Base-by-base conservation (phyloP, 2,888 invertebrate species). In the Thyatira batis region DNA sequence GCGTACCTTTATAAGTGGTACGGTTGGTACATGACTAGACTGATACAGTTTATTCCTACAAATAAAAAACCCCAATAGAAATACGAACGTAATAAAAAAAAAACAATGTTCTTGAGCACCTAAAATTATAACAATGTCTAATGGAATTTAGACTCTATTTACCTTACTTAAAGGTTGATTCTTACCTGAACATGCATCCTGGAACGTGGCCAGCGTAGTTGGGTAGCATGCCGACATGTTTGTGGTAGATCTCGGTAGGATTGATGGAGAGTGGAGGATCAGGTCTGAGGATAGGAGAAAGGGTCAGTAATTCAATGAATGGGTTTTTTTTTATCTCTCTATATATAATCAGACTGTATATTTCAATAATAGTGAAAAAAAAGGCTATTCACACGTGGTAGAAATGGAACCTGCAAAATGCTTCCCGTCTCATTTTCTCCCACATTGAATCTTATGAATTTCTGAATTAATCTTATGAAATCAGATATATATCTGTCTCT, bases 121-220 rank as follows among this genome's bases (percentile, higher is more conserved):
- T 4, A 4, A 23, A 23, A 23, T 3, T 6, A 23, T 23, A 23
- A 4, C 3, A 23, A 23, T 6, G 6, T 23, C 23, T 23, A 23
- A 23, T 23, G n/a, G n/a, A n/a, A n/a, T n/a, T 43, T 13, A 20
- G 45, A 1, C 0, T 11, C 49, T 30, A 30, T 33, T 48, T 3
- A 20, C 50, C 20, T 43, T 39, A 33, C 0, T 33, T 28, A 39
- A 33, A 48, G 46, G 23, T 4, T 44, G 13, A 20, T 9, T 54
- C 50, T 77, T 78, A 95, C 95, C 95, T 94, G 84, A 95, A 96
- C 68, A 92, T 87, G 54, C 92, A 93, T 17, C 96, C 96, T 0
- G 96, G 96, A 51, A 96, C 95, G 73, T 96, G 96, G 0, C 96
- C 96, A 1, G 94, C 93, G 82, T 96, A 97, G 82, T 94, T 95